These are phyloP conservation scores for Stenodema calcarata DNA, from an alignment of 2,888 invertebrate genomes.

Conservation along the genomic window DNA sequence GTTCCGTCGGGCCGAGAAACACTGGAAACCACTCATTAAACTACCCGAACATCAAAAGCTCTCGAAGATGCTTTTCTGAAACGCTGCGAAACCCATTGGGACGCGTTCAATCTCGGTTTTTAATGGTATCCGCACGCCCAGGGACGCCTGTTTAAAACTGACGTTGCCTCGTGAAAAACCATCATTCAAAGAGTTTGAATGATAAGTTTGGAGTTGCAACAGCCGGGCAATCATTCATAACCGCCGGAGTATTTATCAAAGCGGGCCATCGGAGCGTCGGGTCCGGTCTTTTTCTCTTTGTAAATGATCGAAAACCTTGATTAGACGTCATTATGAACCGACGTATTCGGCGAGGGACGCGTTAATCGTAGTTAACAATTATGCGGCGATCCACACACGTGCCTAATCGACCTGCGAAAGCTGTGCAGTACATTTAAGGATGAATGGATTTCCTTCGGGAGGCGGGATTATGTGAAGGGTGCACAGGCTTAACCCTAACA, in stretches of 20 bases:
- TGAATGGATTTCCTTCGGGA: too few relatives aligned
- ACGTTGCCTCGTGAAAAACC: background rate
- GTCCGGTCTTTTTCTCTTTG: background rate
- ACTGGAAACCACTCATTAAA: constrained; percentile 10
- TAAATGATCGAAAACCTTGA: constrained; percentile 6
- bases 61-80: background rate
- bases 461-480: too few relatives aligned
- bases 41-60: background rate
- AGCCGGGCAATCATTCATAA: constrained; percentile 12
- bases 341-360: background rate
- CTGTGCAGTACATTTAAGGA: too few relatives aligned
- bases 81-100: background rate
- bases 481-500: too few relatives aligned
- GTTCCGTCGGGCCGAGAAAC: background rate
- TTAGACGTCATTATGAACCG: background rate
- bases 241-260: background rate
- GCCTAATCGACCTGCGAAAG: background rate
- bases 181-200: background rate
- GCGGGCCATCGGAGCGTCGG: background rate
- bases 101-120: background rate
- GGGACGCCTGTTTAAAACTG: background rate
- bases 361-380: background rate
- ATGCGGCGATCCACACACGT: background rate
- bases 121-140: background rate
- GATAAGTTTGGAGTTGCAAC: background rate